Percentiles rank a stretch among this genome's conserved stretches.
These are phyloP conservation scores for Notothenia rossii DNA, from an alignment of 2,113 vertebrate species.

Conservation along the genomic window DNA sequence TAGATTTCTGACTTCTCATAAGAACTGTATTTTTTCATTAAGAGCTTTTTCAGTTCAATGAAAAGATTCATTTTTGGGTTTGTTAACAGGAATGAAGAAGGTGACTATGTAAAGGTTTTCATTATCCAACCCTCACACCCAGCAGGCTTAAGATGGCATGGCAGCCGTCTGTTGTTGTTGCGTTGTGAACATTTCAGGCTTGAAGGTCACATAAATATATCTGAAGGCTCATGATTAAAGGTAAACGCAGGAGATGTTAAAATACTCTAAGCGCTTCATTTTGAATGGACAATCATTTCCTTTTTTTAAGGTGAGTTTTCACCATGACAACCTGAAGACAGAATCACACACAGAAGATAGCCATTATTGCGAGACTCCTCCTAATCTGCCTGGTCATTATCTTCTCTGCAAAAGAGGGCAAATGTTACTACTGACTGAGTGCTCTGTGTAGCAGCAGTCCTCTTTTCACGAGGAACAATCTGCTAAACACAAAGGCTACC, in stretches of 20 bases:
- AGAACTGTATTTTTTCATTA: conserved; percentile 22
- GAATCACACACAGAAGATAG: conserved; percentile 36
- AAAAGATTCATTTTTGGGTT: conserved; percentile 45
- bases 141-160: conserved; percentile 61
- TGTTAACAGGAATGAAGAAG: conserved; percentile 41
- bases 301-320: conserved; percentile 24
- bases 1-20: conserved; percentile 40
- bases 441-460: conserved; percentile 47
- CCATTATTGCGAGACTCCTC: conserved; percentile 57
- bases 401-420: conserved; percentile 68
- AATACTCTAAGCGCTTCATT: conserved; percentile 6
- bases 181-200: conserved; percentile 55
- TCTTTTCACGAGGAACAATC: conserved; percentile 65
- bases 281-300: conserved; percentile 20
- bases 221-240: conserved; percentile 45
- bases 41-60: conserved; percentile 19
- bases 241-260: conserved; percentile 48
- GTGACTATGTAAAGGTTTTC: conserved; percentile 43
- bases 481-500: conserved; percentile 70
- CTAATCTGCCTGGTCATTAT: conserved; percentile 70
- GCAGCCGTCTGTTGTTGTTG: conserved; percentile 55
- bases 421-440: conserved; percentile 60
- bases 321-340: conserved; percentile 66
- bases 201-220: conserved; percentile 70
- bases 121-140: conserved; percentile 74